Evolutionary conservation across 2,113 vertebrate genomes (phyloP), one percentile per base, ranked within the genome.

Genomic region (Pyxicephalus adspersus): DNA sequence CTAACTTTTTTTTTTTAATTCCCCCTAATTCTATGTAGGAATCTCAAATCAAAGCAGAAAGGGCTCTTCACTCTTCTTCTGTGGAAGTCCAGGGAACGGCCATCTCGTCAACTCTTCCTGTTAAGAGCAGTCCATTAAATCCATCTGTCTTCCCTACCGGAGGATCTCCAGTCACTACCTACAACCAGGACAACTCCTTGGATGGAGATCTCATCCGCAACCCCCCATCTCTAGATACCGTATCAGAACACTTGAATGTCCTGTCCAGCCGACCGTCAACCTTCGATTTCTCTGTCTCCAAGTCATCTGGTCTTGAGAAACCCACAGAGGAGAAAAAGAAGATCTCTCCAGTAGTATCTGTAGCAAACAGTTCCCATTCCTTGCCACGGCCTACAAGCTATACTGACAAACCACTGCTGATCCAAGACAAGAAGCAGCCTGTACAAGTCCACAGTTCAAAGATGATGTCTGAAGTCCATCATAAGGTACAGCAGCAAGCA

Each of bases 321-420:
- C 79, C 85, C 34, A 13, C 84, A 13, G 83, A 94, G 82, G 93
- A 94, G 67, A 94, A 93, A 85, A 91, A 84, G 38, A 94, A 93
- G 85, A 52, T 84, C 13, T 83, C n/a, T 6, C 76, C 92, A 84
- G 76, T 87, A 79, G 58, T 91, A 9, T 83, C 88, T 61, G 79
- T 89, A 1, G 65, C 80, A n/a, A 15, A 45, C 17, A 5, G 1
- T 45, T 87, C 91, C 7, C 85, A 92, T n/a, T 91, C 94, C 73
- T 92, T 92, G 28, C 90, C 92, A 17, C 91, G 94, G 77, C 93
- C 93, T 88, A 83, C 93, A 94, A 83, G 83, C 93, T 81, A 92
- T 13, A 93, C 94, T 74, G 93, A 95, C 86, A 91, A 93, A 31
- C 83, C 93, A 54, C 88, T 89, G 0, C 80, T 92, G 75, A 91